phyloP scores from a whole-genome alignment of 2,113 vertebrate genomes.

The Anarrhichthys ocellatus region DNA sequence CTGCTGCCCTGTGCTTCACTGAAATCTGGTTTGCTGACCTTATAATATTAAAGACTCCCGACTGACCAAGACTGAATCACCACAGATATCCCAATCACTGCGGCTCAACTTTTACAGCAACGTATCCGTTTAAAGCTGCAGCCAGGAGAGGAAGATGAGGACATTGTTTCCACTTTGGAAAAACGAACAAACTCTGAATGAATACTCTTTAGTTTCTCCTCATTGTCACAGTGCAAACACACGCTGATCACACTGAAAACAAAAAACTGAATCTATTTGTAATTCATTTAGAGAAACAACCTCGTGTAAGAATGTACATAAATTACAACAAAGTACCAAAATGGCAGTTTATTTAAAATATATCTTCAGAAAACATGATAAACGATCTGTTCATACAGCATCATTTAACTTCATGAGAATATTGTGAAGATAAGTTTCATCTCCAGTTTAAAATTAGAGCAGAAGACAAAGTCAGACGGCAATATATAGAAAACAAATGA shows the following conservation, averaged over 20 bases:
- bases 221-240: neutral
- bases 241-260: neutral
- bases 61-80: neutral
- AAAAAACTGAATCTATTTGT: neutral
- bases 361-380: neutral
- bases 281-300: neutral
- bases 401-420: no score
- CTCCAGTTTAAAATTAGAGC: neutral
- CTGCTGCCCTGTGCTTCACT: no score
- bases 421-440: no score
- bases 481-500: neutral
- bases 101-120: conserved; percentile 12
- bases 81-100: conserved; percentile 12
- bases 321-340: neutral
- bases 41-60: conserved; percentile 8
- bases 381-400: neutral
- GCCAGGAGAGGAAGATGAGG: neutral
- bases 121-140: neutral
- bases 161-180: no score
- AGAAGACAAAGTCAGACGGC: neutral
- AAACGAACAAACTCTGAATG: no score
- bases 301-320: neutral
- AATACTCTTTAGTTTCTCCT: neutral
- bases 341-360: neutral
- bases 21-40: no score